Conservation (phyloP, 1,140 invertebrate genomes). For the Ooceraea biroi region DNA sequence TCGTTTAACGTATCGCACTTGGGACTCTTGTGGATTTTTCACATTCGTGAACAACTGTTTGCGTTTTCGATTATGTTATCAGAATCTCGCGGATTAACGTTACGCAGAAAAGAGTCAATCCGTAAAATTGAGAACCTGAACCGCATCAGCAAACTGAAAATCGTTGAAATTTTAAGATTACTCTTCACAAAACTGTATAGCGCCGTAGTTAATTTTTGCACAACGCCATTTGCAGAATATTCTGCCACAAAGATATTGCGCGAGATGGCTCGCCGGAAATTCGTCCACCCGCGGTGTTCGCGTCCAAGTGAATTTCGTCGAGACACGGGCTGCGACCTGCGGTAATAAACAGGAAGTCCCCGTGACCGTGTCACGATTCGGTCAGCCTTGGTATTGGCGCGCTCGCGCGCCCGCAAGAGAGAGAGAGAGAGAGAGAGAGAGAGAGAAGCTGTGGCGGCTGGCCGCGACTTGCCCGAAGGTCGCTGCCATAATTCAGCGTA, state of each 20-base stretch:
- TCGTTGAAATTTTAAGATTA: background rate
- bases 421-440: background rate
- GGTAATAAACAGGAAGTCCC: conserved; percentile 32
- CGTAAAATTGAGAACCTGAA: background rate
- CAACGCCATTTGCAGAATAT: background rate
- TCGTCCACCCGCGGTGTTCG: background rate
- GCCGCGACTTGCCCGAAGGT: conserved; percentile 59
- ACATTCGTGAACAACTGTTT: background rate
- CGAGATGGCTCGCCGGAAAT: background rate
- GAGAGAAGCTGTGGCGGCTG: conserved; percentile 40
- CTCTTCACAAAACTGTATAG: background rate
- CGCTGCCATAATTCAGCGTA: conserved; percentile 64
- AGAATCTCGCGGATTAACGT: background rate
- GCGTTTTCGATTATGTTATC: background rate
- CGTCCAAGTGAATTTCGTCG: background rate
- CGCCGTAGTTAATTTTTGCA: background rate
- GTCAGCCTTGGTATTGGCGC: conserved; percentile 56
- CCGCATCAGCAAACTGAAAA: no score
- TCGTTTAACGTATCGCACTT: background rate
- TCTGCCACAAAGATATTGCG: background rate
- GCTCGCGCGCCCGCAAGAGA: no score
- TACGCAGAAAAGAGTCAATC: background rate
- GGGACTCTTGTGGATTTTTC: background rate
- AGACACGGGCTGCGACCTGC: background rate
- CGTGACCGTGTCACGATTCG: conserved; percentile 52